These are phyloP conservation scores for Hafferia zeledoni DNA, from an alignment of 2,797 vertebrate genomes.

Conservation along the genomic window DNA sequence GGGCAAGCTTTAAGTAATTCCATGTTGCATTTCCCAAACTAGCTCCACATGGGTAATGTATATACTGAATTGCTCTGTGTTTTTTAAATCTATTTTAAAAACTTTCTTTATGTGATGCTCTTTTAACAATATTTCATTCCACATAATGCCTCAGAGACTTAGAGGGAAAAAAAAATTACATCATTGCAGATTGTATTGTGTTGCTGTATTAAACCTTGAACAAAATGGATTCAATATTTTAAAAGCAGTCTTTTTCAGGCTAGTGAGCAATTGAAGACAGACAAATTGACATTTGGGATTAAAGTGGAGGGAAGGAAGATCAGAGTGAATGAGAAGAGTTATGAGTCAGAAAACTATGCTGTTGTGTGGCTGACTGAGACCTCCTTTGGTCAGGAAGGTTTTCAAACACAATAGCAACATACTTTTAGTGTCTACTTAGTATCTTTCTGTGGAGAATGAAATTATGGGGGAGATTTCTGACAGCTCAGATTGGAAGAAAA, in stretches of 20 bases:
- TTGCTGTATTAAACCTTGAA: background rate
- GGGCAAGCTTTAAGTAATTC: conserved; percentile 27
- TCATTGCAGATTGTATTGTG: background rate
- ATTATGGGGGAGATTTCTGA: background rate
- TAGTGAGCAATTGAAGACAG: background rate
- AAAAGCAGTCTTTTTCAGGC: background rate
- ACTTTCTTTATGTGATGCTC: background rate
- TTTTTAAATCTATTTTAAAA: conserved; percentile 42
- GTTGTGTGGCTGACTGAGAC: background rate
- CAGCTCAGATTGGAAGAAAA: background rate
- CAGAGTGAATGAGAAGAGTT: background rate
- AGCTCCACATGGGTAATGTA: conserved; percentile 20
- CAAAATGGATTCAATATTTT: conserved; percentile 1
- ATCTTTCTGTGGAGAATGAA: background rate
- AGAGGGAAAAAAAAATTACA: background rate
- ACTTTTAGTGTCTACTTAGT: background rate
- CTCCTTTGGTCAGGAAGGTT: background rate
- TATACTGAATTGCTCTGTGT: conserved; percentile 4
- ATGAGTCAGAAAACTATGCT: background rate
- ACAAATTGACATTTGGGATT: background rate
- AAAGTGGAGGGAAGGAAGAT: background rate
- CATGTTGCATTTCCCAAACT: conserved; percentile 14
- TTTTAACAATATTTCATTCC: conserved; percentile 25
- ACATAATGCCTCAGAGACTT: background rate
- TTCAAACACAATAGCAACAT: background rate